Evolutionary conservation across 2,888 invertebrate genomes (phyloP).

Genomic region (Ophion ventricosus): DNA sequence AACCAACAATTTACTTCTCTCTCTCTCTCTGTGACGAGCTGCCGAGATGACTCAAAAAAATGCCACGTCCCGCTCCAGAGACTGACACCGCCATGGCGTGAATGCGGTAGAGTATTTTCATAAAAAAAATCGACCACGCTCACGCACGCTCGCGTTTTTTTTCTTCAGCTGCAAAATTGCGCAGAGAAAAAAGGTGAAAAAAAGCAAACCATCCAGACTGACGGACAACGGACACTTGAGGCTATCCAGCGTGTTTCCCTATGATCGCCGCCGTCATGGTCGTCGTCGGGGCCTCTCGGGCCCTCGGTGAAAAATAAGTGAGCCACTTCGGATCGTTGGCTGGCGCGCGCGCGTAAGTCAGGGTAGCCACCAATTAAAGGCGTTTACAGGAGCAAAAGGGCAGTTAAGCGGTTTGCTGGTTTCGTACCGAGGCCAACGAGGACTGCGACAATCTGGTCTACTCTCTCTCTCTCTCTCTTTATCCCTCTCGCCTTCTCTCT

Average conservation of each 20-base stretch:
- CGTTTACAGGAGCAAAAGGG: slow-evolving; percentile 70
- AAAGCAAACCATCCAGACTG: slow-evolving; percentile 20
- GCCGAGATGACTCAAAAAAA: slow-evolving; percentile 56
- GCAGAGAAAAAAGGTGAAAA: slow-evolving; percentile 10
- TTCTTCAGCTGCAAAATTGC: slow-evolving; percentile 29
- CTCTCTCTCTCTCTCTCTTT: not conserved
- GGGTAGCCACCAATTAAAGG: slow-evolving; percentile 69
- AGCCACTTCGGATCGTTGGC: slow-evolving; percentile 41
- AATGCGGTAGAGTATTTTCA: slow-evolving; percentile 26
- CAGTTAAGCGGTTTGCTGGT: slow-evolving; percentile 66
- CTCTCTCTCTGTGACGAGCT: slow-evolving; percentile 26
- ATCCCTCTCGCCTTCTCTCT: not conserved
- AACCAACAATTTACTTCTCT: slow-evolving; percentile 24
- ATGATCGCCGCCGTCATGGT: slow-evolving; percentile 50
- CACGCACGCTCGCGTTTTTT: slow-evolving; percentile 54
- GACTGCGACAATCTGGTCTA: slow-evolving; percentile 10
- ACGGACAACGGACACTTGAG: slow-evolving; percentile 53
- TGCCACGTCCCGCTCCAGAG: slow-evolving; percentile 53
- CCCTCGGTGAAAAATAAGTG: slow-evolving; percentile 51
- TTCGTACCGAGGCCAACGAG: slow-evolving; percentile 53
- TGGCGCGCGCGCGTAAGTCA: slow-evolving; percentile 53
- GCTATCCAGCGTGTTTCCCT: slow-evolving; percentile 43
- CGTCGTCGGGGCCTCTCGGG: slow-evolving; percentile 15
- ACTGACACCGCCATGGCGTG: slow-evolving; percentile 46
- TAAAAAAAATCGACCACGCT: slow-evolving; percentile 46